Conservation (phyloP, 2,113 vertebrate species). For the Diadophis punctatus region DNA sequence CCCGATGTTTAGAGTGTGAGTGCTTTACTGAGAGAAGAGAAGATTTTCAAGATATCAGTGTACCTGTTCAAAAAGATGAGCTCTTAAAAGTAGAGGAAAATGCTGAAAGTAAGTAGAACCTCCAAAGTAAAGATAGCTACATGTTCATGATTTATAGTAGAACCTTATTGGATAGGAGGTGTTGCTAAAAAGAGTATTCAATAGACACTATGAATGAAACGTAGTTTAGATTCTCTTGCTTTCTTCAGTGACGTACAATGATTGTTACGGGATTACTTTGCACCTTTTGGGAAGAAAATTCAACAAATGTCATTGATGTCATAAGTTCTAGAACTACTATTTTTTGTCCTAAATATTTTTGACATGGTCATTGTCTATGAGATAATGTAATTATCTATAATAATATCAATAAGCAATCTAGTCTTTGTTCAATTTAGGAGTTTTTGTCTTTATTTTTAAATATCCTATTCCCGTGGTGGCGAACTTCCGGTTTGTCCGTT, state of each 20-base stretch:
- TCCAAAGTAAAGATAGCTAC: fast-evolving
- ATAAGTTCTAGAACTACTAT: not conserved
- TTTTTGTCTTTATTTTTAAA: not conserved
- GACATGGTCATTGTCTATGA: not conserved
- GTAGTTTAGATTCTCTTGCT: not conserved
- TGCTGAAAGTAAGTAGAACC: constrained; percentile 77
- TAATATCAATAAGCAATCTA: not conserved
- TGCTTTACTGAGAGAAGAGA: constrained; percentile 92
- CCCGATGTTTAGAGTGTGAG: constrained; percentile 95
- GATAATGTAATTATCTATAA: not conserved
- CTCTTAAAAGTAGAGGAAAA: constrained; percentile 75
- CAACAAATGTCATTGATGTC: not conserved
- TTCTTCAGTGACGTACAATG: not conserved
- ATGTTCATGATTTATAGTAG: not conserved
- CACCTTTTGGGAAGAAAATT: not conserved
- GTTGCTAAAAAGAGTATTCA: not conserved
- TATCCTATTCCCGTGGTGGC: too few relatives aligned
- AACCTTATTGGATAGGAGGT: not conserved
- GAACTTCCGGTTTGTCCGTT: too few relatives aligned
- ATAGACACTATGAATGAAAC: not conserved
- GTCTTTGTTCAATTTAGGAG: not conserved
- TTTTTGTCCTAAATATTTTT: not conserved
- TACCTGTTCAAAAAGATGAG: constrained; percentile 92
- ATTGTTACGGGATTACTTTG: not conserved
- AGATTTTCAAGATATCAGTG: constrained; percentile 97